phyloP scores from a whole-genome alignment of 1,140 invertebrate genomes.

The Rhyzopertha dominica region DNA sequence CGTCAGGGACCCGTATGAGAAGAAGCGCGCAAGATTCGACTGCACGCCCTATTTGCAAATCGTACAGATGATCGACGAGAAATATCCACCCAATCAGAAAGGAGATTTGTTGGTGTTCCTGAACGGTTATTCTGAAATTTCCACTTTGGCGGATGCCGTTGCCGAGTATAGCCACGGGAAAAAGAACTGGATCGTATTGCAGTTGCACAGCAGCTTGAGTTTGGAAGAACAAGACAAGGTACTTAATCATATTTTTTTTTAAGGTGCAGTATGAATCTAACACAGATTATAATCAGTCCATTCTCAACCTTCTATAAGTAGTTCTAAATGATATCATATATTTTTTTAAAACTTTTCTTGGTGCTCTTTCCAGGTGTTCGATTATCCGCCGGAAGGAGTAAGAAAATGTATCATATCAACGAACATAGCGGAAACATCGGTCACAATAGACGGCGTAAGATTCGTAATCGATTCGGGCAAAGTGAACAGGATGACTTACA shows the following conservation, averaged over 20 bases:
- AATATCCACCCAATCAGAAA: slow-evolving; percentile 78
- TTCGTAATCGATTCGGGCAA: slow-evolving; percentile 97
- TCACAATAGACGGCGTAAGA: slow-evolving; percentile 97
- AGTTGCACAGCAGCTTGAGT: slow-evolving; percentile 89
- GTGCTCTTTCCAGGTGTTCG: slow-evolving; percentile 79
- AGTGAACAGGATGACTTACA: slow-evolving; percentile 97
- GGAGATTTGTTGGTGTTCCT: slow-evolving; percentile 96
- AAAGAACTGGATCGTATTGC: slow-evolving; percentile 89
- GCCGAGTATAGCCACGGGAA: slow-evolving; percentile 77
- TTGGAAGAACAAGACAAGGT: slow-evolving; percentile 95
- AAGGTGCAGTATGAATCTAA: neutral
- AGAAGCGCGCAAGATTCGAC: slow-evolving; percentile 72
- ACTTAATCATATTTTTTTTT: slow-evolving; percentile 19
- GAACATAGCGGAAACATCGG: slow-evolving; percentile 99
- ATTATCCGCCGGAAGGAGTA: slow-evolving; percentile 90
- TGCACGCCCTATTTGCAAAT: slow-evolving; percentile 89
- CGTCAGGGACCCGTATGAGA: slow-evolving; percentile 63
- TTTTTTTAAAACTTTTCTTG: neutral
- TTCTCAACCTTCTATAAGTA: slow-evolving; percentile 9
- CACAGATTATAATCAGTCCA: too few relatives aligned
- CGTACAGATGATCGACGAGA: slow-evolving; percentile 86
- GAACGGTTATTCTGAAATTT: slow-evolving; percentile 94
- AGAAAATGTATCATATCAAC: slow-evolving; percentile 98
- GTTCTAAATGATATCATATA: slow-evolving; percentile 5
- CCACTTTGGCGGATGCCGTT: slow-evolving; percentile 80